These are phyloP conservation scores for Sericinus montela DNA, from an alignment of 2,888 invertebrate species.

Conservation along the genomic window DNA sequence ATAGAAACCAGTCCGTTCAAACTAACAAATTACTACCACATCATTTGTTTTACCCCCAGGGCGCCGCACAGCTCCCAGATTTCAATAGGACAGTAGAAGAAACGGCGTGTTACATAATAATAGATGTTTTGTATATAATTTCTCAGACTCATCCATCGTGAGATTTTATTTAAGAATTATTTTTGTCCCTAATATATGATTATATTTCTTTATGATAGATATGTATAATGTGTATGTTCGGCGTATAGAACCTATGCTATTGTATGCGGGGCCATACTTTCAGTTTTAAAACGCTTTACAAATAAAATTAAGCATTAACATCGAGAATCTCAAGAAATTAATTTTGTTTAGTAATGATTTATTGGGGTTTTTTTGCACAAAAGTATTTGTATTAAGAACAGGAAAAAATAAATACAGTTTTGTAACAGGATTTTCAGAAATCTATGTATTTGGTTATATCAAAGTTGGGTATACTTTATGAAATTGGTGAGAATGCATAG, in stretches of 20 bases:
- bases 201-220: slow-evolving; percentile 9
- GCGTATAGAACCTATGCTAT: neutral
- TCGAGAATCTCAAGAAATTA: slow-evolving; percentile 11
- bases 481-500: too few relatives aligned
- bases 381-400: slow-evolving; percentile 1
- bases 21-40: too few relatives aligned
- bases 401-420: neutral
- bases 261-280: slow-evolving; percentile 5
- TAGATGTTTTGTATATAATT: slow-evolving; percentile 51
- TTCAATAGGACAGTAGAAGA: slow-evolving; percentile 27
- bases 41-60: slow-evolving; percentile 35
- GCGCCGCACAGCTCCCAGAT: slow-evolving; percentile 32
- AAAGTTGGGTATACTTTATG: too few relatives aligned
- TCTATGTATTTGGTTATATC: too few relatives aligned
- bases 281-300: neutral
- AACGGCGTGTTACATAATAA: slow-evolving; percentile 48
- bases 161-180: slow-evolving; percentile 29
- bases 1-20: too few relatives aligned
- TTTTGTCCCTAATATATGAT: neutral
- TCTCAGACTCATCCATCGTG: slow-evolving; percentile 26
- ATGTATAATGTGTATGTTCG: too few relatives aligned
- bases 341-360: neutral
- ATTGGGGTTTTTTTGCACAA: slow-evolving; percentile 15
- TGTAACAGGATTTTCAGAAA: too few relatives aligned
- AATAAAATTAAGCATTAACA: neutral